Base-by-base conservation (phyloP, 1,140 invertebrate genomes). In the Bombus affinis region DNA sequence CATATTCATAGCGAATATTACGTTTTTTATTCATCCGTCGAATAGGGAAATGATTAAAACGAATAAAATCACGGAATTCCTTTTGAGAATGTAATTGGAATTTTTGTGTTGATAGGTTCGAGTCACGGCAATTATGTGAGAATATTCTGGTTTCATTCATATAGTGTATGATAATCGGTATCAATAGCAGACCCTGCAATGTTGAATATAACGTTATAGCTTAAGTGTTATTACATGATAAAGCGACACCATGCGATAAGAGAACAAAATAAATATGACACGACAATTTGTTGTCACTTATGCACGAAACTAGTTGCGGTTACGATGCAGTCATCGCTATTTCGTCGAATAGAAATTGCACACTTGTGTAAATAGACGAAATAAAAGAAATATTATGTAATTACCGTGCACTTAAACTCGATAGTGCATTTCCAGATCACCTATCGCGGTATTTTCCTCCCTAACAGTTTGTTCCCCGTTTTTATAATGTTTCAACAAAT, bases 331-430 rank as follows among this genome's bases (percentile, higher is more conserved):
- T 47, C 9, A 15, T 10, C 15, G 22, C 9, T 32, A 57, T 39
- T 68, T 84, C 35, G 15, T 22, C 13, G 10, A 47, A 37, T n/a
- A 59, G 1, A 57, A 72, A 79, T 32, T 72, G 32, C 28, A 32
- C 57, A 72, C 53, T 42, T 72, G 32, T 62, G 10, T 65, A 13
- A 18, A 37, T 39, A 44, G 22, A 57, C 4, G 28, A 73, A 39
- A 32, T n/a, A 25, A 59, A 71, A 79, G 15, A 2, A 32, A 22
- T 12, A 12, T 79, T 72, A 62, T 47, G 18, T 80, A 80, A 85
- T 59, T 22, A 6, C 4, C 39, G 47, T 47, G 57, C 28, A 39
- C 37, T 77, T 47, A 4, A 62, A 18, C 39, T 53, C 6, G 28
- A 73, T 73, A 65, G 47, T 32, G 18, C 2, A 32, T 35, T 53